A percentile compares a stretch with the other conserved stretches of the same genome.
Evolutionary conservation across 2,113 vertebrate species (phyloP).

Genomic region (Podarcis muralis): DNA sequence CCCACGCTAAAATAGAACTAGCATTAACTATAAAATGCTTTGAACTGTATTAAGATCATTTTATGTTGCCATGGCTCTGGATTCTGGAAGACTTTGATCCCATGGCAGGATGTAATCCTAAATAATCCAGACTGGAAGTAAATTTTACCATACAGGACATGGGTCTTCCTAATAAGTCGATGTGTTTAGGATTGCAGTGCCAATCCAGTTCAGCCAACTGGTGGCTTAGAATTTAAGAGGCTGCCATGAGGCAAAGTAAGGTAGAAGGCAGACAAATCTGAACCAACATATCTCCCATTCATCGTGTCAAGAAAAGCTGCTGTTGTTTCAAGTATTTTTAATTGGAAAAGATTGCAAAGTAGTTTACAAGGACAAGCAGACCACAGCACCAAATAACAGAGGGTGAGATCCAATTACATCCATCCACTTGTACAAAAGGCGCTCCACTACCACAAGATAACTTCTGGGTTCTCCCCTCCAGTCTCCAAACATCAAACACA

Average conservation of each 20-base stretch:
- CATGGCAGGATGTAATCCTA: background rate
- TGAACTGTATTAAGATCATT: background rate
- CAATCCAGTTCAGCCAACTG: background rate
- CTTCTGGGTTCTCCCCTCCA: too few relatives aligned
- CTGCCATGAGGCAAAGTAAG: background rate
- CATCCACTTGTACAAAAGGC: too few relatives aligned
- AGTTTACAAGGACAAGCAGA: too few relatives aligned
- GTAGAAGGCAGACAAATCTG: background rate
- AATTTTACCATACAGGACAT: background rate
- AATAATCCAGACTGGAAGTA: background rate
- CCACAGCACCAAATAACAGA: too few relatives aligned
- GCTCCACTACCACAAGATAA: too few relatives aligned
- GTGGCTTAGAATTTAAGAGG: background rate
- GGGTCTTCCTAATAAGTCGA: background rate
- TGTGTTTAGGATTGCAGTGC: background rate
- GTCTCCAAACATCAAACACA: too few relatives aligned
- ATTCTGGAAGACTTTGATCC: background rate
- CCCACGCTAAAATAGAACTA: background rate
- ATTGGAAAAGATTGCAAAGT: too few relatives aligned
- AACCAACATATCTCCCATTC: background rate
- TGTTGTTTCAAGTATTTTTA: too few relatives aligned
- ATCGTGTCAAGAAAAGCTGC: too few relatives aligned
- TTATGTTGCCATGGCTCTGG: background rate
- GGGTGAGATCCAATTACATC: too few relatives aligned
- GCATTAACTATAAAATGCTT: background rate